A percentile compares a stretch with the other conserved stretches of the same genome.
Conservation (phyloP, 2,888 invertebrate genomes). For the Lasioglossum zephyrum region DNA sequence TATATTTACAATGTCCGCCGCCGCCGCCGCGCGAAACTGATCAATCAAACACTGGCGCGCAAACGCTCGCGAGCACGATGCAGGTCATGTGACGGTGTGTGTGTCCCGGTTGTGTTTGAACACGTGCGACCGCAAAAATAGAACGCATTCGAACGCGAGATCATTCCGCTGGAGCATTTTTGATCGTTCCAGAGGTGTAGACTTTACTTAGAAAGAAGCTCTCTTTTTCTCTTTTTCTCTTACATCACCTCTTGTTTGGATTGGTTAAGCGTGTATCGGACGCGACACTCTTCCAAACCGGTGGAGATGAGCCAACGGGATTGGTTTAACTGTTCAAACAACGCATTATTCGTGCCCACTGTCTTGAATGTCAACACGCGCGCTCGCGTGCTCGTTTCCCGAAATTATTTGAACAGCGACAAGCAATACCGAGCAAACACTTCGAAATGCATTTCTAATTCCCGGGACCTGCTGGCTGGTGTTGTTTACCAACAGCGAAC, state of each 20-base stretch:
- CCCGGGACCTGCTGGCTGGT: neutral
- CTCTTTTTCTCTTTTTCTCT: neutral
- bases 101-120: neutral
- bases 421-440: neutral
- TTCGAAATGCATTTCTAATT: constrained; percentile 17
- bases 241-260: neutral
- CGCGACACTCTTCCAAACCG: neutral
- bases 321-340: constrained; percentile 16
- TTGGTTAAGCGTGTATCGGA: neutral
- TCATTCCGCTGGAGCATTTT: neutral
- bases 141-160: neutral
- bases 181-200: neutral
- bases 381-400: neutral
- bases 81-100: neutral
- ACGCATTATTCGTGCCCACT: constrained; percentile 2
- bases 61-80: neutral
- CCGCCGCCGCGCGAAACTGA: neutral
- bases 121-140: neutral
- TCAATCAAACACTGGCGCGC: neutral
- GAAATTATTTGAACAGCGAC: constrained; percentile 11
- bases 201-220: neutral
- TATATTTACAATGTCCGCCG: neutral
- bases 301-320: neutral
- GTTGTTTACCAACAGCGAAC: neutral
- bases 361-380: neutral